Evolutionary conservation across 92 coral and sea anemone species (phyloP).

Genomic region (Hydrozoanthus gracilis): DNA sequence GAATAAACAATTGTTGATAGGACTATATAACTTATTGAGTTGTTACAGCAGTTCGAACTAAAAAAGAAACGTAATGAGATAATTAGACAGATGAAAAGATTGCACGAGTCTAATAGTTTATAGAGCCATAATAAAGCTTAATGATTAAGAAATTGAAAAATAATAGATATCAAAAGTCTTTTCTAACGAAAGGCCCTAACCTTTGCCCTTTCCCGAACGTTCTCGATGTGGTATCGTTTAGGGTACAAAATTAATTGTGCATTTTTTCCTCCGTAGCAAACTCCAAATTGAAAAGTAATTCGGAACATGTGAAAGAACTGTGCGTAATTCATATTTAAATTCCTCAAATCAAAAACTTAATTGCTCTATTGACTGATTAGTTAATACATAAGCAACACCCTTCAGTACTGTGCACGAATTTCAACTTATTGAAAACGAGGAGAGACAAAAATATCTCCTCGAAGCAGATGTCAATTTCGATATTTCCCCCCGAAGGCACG

Average conservation of each 20-base stretch:
- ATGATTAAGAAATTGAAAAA: slow-evolving; percentile 35
- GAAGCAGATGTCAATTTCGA: not conserved
- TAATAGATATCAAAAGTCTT: slow-evolving; percentile 39
- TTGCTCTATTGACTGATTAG: slow-evolving; percentile 38
- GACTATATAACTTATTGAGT: not conserved
- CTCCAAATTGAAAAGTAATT: slow-evolving; percentile 34
- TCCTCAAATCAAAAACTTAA: slow-evolving; percentile 23
- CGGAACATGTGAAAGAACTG: slow-evolving; percentile 28
- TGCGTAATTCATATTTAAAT: slow-evolving; percentile 32
- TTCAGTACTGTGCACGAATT: not conserved
- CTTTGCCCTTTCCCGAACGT: not conserved
- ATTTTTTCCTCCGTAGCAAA: not conserved
- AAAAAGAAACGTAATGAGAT: not conserved
- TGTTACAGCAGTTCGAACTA: not conserved
- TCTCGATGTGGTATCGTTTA: slow-evolving; percentile 30
- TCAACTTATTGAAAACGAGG: not conserved
- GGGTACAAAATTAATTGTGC: slow-evolving; percentile 6
- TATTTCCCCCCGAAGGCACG: not conserved
- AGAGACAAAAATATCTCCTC: not conserved
- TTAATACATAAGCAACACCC: slow-evolving; percentile 12
- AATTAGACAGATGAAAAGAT: slow-evolving; percentile 38
- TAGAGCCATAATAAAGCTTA: slow-evolving; percentile 24
- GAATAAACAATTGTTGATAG: not conserved
- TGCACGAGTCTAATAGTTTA: slow-evolving; percentile 10
- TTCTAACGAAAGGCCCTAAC: slow-evolving; percentile 1